phyloP scores from a whole-genome alignment of 2,113 vertebrate genomes.

The Craseonycteris thonglongyai region DNA sequence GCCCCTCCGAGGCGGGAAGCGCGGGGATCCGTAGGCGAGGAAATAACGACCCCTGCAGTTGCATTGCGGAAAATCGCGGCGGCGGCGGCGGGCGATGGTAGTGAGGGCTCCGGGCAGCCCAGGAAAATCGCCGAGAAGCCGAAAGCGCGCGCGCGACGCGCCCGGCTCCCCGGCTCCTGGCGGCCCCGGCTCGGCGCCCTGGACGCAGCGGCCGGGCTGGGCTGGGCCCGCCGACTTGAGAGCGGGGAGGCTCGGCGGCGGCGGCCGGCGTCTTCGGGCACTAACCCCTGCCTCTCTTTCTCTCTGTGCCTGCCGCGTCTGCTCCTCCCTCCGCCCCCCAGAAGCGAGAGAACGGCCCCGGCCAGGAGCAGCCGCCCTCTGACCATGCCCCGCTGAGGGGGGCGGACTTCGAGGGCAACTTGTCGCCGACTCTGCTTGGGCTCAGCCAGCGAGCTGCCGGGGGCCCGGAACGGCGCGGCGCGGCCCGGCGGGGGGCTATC shows the following conservation, averaged over 20 bases:
- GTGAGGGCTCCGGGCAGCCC: conserved; percentile 20
- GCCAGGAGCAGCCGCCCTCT: conserved; percentile 8
- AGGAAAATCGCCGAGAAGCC: conserved; percentile 13
- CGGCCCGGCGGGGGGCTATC: conserved; percentile 68
- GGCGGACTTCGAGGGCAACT: conserved; percentile 74
- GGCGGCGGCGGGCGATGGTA: conserved; percentile 29
- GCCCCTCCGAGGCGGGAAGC: not conserved
- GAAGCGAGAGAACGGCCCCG: conserved; percentile 32
- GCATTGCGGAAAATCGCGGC: conserved; percentile 70
- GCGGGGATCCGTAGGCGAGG: conserved; percentile 64
- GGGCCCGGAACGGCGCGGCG: conserved; percentile 33
- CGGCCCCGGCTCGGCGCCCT: not conserved
- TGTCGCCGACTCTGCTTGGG: conserved; percentile 61
- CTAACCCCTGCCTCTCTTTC: conserved; percentile 50
- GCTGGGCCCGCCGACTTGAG: too few species aligned
- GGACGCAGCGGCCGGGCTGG: not conserved
- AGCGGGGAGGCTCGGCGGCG: too few species aligned
- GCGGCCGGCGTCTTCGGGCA: conserved; percentile 21
- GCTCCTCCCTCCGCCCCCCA: not conserved
- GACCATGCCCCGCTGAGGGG: conserved; percentile 73
- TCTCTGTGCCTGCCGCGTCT: not conserved
- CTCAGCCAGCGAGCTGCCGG: conserved; percentile 45
- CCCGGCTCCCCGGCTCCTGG: not conserved
- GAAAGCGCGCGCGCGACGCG: conserved; percentile 2
- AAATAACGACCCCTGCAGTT: conserved; percentile 76